Base-by-base conservation (phyloP, 2,888 invertebrate species). In the Polyploca ridens region DNA sequence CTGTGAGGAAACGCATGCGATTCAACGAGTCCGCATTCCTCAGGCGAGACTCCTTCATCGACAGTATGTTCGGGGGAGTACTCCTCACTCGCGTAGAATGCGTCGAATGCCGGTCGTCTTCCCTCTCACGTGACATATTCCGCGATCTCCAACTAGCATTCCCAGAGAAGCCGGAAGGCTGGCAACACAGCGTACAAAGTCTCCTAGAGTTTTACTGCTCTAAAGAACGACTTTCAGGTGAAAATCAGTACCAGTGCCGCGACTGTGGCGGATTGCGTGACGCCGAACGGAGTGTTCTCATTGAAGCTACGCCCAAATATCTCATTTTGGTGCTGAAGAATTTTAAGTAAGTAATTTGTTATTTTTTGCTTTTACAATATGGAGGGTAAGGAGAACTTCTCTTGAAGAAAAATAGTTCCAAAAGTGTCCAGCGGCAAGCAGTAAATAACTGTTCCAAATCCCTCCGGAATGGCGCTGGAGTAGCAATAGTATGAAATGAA, bases 261-360 rank as follows among this genome's bases (percentile, higher is more conserved):
- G 95, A 95, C 63, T 98, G 98, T 84, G 95, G 95, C 63, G 94
- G 94, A 14, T 90, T 97, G 14, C 96, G 96, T 57, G 97, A 98
- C 79, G 98, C 97, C 0, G 96, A 97, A 82, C 78, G 90, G 33
- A 88, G 87, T 64, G 91, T 92, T 0, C 70, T 89, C 1, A 95
- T 98, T 10, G 95, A 96, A 13, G 95, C 96, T 63, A 95, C 97
- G 5, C 98, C 98, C 0, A 95, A 96, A 59, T 96, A 97, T 86
- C 94, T 98, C 14, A 96, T 98, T 66, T 90, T 98, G 3, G 97
- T 97, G 0, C 87, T 98, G 13, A 97, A 98, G 83, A 96, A 98
- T 79, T 98, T 98, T 84, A 90, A 90, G 93, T 93, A 69, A 90
- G 93, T 82, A 95, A 13, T 46, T 6, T 6, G 0, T 76, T 7